Percentiles rank a stretch among this genome's conserved stretches.
phyloP scores from a whole-genome alignment of 2,113 vertebrate genomes.

The Scopus umbretta region DNA sequence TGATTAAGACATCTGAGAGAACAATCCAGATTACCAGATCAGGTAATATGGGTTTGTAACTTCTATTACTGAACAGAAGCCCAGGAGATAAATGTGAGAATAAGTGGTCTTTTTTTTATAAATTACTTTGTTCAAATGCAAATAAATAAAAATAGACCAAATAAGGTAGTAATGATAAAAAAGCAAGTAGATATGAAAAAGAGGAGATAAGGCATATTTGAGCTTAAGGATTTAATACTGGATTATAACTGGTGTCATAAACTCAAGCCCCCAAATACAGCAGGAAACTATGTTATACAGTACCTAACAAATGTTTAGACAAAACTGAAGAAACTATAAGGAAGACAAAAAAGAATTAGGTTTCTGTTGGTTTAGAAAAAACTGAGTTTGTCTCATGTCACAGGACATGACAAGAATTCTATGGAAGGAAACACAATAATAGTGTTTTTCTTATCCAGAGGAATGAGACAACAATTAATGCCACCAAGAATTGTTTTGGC shows the following conservation, averaged over 20 bases:
- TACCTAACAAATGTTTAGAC: neutral
- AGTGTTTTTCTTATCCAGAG: neutral
- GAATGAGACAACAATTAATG: neutral
- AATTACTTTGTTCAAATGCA: neutral
- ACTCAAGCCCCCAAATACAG: neutral
- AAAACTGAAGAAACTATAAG: neutral
- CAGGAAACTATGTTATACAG: accelerated
- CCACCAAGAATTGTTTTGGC: neutral
- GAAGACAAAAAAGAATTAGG: neutral
- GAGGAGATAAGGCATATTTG: neutral
- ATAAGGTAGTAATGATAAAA: neutral
- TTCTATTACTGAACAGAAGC: neutral
- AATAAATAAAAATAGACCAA: neutral
- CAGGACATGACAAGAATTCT: neutral
- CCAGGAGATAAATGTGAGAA: neutral
- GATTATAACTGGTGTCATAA: neutral
- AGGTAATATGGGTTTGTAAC: neutral
- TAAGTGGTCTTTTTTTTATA: neutral
- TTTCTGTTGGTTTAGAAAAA: neutral
- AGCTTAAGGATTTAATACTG: neutral
- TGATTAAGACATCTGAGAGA: neutral
- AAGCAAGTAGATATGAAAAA: neutral
- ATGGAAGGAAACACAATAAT: neutral
- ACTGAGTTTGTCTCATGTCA: neutral
- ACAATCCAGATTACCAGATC: neutral